Percentiles rank a stretch among this genome's conserved stretches.
Evolutionary conservation across 2,113 vertebrate species (phyloP).

Genomic region (Nettapus auritus): DNA sequence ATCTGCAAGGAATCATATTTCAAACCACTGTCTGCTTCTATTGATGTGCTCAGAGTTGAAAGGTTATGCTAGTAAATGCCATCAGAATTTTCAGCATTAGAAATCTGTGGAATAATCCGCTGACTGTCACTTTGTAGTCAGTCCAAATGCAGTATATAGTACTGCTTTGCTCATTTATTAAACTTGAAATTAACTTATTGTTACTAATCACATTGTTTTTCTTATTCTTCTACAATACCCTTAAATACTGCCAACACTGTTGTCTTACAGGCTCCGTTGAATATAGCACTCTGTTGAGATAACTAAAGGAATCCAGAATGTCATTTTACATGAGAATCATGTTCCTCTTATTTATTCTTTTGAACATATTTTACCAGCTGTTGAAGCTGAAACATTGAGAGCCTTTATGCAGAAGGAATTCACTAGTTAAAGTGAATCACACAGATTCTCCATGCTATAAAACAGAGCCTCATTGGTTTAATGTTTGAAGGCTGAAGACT

Average conservation of each 20-base stretch:
- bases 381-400: conserved; percentile 68
- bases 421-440: conserved; percentile 54
- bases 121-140: conserved; percentile 75
- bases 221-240: conserved; percentile 19
- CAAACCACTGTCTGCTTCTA: conserved; percentile 84
- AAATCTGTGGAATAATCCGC: conserved; percentile 78
- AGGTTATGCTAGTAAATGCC: conserved; percentile 87
- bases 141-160: conserved; percentile 44
- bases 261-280: conserved; percentile 42
- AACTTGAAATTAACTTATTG: conserved; percentile 73
- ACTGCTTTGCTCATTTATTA: conserved; percentile 63
- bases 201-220: conserved; percentile 43
- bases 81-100: conserved; percentile 81
- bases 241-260: conserved; percentile 48
- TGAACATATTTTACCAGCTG: conserved; percentile 69
- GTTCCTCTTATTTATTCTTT: conserved; percentile 74
- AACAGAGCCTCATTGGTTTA: conserved; percentile 50
- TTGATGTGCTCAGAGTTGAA: conserved; percentile 87
- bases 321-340: conserved; percentile 58
- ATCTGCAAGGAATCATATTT: conserved; percentile 88
- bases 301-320: conserved; percentile 53
- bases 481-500: conserved; percentile 31
- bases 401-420: conserved; percentile 56
- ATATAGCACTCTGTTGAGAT: conserved; percentile 50
- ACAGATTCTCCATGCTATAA: conserved; percentile 41